phyloP scores from a whole-genome alignment of 2,113 vertebrate genomes.

The Heteronetta atricapilla region DNA sequence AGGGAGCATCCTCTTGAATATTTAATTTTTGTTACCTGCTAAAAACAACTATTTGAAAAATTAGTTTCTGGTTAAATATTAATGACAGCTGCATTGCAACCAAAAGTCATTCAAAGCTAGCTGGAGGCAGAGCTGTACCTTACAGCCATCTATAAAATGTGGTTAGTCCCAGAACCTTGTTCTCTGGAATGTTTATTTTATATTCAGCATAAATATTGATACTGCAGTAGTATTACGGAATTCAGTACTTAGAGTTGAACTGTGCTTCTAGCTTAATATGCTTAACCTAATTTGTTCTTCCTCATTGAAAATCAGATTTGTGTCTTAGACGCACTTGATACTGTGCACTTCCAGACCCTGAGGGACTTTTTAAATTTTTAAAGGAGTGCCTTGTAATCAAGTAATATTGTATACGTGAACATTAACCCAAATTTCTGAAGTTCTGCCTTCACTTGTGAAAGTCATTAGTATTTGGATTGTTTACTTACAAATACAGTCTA shows the following conservation, averaged over 20 bases:
- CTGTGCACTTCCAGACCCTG: accelerated
- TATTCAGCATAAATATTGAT: background rate
- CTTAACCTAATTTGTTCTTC: background rate
- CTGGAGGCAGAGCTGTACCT: background rate
- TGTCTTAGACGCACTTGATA: background rate
- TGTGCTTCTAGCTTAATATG: background rate
- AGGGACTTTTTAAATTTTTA: background rate
- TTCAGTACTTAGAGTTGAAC: background rate
- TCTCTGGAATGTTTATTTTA: background rate
- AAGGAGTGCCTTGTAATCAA: background rate
- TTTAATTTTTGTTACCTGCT: background rate
- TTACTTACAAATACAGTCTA: background rate
- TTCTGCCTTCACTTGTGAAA: background rate
- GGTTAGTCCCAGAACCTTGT: background rate
- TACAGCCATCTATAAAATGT: background rate
- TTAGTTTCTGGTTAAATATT: background rate
- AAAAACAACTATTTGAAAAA: background rate
- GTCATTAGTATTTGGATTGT: background rate
- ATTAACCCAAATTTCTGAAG: background rate
- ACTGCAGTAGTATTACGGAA: background rate
- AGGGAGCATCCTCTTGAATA: background rate
- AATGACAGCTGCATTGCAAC: background rate
- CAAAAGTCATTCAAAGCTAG: background rate
- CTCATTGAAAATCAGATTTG: background rate
- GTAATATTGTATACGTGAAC: background rate